Base-by-base conservation (phyloP, 1,140 invertebrate genomes). In the Drosophila seguyi region DNA sequence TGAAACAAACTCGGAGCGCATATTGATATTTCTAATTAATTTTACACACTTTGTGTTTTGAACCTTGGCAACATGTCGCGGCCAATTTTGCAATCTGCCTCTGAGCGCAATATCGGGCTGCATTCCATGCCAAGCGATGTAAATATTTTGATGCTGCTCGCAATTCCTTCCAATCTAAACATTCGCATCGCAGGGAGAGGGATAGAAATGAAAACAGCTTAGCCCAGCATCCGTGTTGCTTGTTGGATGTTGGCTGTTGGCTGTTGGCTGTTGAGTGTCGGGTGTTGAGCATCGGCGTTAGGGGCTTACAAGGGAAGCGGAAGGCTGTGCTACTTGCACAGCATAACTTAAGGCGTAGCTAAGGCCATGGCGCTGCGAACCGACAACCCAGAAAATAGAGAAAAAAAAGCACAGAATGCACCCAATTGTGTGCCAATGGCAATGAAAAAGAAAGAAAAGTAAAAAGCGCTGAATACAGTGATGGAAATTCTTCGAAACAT, bases 71-170 rank as follows among this genome's bases (percentile, higher is more conserved):
- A 22, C 20, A 58, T 68, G 36, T 58, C 22, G 59, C 41, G 29
- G 72, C 59, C 60, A 65, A 67, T 59, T 77, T 79, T 25, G 39
- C 10, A 38, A 7, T n/a, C 38, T 56, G 14, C 31, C 42, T 36
- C 22, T 44, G n/a, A 4, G 3, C n/a, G 41, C 31, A 71, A 75
- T 67, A 87, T 76, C 67, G 57, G 69, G 58, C 58, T 47, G 60
- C 66, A 62, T 55, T 60, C 52, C 48, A 25, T 75, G 55, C 45
- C 66, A 52, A 42, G 16, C 47, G 36, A 65, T 58, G 73, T 45
- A 90, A 88, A 88, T 90, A 88, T 90, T 90, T 90, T 75, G 78
- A 90, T 81, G 84, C 85, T 81, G 73, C 85, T 81, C 72, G 85
- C 85, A 90, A 81, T 90, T 90, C 84, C 81, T 77, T 42, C 68